Evolutionary conservation across 2,113 vertebrate species (phyloP), one percentile per base, ranked within the genome.

Genomic region (Notarius lentiginosus): DNA sequence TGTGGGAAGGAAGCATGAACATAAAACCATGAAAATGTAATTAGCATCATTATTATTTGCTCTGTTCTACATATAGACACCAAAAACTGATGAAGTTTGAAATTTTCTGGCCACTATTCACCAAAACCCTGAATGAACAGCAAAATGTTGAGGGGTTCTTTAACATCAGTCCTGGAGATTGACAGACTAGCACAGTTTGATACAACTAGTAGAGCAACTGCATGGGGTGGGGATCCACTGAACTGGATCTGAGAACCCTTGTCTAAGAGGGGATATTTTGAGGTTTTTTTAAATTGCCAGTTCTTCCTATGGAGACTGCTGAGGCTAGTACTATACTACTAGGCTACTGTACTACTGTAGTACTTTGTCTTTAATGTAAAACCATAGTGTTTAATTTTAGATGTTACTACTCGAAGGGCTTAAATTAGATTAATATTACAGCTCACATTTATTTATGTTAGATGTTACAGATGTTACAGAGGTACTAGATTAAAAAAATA

Each of bases 391-490:
- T 70, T 17, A 15, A 41, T 76, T 79, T 55, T 79, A 79, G n/a
- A 18, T 2, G 0, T 15, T 77, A 55, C 5, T 79, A 79, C 15
- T 9, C 93, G 88, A 92, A 89, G 92, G 88, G 88, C 86, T 92
- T 90, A 92, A 92, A 91, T 77, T 82, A 84, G 79, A 91, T 90
- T 66, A 86, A 90, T 11, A 49, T 24, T 80, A 68, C 76, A 84
- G 63, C 84, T 86, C 87, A 58, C 87, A 90, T 94, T 94, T 94
- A 91, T 94, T 93, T 86, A 93, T 93, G 90, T 30, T 30, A 30
- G 30, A 30, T 30, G 30, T 30, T 30, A 30, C 30, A 30, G 30
- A 30, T 30, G 30, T 30, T 56, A 15, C 2, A 27, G 53, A 30
- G 22, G n/a, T 30, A 79, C 53, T 24, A n/a, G 10, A 76, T 41